Evolutionary conservation across 2,113 vertebrate genomes (phyloP).

Genomic region (Ceyx margarethae): DNA sequence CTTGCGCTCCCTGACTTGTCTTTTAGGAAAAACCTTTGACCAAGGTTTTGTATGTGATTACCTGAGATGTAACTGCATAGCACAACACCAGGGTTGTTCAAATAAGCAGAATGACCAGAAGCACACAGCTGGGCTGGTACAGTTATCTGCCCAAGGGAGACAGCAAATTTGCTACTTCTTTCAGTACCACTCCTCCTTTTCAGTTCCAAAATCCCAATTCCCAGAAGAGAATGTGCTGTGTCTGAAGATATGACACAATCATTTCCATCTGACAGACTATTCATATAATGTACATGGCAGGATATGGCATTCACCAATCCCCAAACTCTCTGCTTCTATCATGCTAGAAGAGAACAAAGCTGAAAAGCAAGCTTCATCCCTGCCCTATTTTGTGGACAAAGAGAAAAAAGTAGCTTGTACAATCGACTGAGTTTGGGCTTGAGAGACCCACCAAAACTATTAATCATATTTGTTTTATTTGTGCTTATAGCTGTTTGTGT

Average conservation of each 20-base stretch:
- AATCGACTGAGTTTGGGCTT: not conserved
- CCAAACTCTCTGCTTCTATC: not conserved
- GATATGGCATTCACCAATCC: not conserved
- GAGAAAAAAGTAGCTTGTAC: not conserved
- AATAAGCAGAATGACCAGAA: not conserved
- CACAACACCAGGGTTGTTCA: not conserved
- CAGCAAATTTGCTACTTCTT: not conserved
- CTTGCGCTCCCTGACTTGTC: not conserved
- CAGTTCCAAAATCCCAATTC: not conserved
- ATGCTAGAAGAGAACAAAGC: not conserved
- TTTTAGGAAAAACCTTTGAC: not conserved
- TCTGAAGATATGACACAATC: not conserved
- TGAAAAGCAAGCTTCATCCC: not conserved
- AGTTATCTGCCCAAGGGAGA: not conserved
- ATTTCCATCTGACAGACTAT: not conserved
- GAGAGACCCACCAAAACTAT: not conserved
- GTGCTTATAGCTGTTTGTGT: slow-evolving; percentile 42
- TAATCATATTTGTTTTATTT: not conserved
- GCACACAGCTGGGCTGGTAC: not conserved
- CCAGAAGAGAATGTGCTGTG: not conserved
- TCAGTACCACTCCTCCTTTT: not conserved
- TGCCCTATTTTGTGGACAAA: not conserved
- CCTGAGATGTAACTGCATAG: not conserved
- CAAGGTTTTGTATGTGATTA: not conserved
- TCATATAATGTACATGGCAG: not conserved